Percentiles rank a stretch among this genome's conserved stretches.
These are phyloP conservation scores for Lucilia sericata DNA, from an alignment of 1,140 invertebrate species.

Conservation along the genomic window DNA sequence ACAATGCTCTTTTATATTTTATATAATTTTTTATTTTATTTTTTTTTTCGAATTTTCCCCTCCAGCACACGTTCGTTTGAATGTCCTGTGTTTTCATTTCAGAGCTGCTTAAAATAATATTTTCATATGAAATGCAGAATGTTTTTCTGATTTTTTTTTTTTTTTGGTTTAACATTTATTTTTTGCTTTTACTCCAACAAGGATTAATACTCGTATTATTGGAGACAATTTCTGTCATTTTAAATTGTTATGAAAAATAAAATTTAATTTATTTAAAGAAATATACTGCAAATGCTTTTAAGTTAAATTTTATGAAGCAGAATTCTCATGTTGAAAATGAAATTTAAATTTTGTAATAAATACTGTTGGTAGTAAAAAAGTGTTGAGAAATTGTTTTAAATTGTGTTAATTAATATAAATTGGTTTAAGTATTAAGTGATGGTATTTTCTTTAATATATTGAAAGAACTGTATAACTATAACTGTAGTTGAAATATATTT, in stretches of 20 bases:
- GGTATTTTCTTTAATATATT: no score
- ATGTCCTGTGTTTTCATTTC: constrained; percentile 14
- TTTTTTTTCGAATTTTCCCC: neutral
- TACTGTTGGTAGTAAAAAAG: no score
- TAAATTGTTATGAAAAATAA: neutral
- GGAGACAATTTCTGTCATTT: neutral
- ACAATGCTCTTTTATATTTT: constrained; percentile 42
- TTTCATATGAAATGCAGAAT: constrained; percentile 31
- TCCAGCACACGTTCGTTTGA: neutral
- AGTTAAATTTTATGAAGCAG: no score
- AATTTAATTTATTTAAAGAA: neutral
- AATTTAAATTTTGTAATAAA: no score
- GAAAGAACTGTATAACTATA: no score
- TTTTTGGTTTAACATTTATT: neutral
- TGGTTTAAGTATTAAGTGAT: no score
- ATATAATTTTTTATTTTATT: neutral
- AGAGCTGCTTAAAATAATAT: constrained; percentile 33
- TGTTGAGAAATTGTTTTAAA: no score
- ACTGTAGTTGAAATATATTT: no score
- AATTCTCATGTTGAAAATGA: no score
- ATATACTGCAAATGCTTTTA: no score
- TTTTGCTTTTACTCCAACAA: neutral
- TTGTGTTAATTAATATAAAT: no score
- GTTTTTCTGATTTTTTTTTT: neutral
- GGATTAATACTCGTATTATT: constrained; percentile 13